Conservation (phyloP, 2,888 invertebrate genomes). For the Heliconius charithonia region DNA sequence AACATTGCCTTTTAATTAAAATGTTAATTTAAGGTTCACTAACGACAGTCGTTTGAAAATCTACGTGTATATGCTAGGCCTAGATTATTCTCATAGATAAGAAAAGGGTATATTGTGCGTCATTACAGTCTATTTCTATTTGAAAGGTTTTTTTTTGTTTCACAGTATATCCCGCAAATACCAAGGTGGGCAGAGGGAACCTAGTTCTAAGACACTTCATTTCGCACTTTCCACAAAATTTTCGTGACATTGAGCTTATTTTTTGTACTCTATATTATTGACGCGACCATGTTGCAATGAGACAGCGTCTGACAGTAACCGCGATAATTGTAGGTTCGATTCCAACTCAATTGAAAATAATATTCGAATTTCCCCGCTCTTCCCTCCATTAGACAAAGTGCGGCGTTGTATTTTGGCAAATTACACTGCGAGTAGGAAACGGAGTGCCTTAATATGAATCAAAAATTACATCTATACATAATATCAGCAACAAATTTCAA, state of each 20-base stretch:
- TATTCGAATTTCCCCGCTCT: no score
- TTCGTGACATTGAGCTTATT: no score
- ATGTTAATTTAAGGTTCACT: slow-evolving; percentile 4
- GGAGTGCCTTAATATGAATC: no score
- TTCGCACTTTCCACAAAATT: no score
- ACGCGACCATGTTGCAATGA: no score
- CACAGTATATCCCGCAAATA: not conserved
- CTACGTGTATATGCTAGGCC: not conserved
- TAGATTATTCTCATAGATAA: not conserved
- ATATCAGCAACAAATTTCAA: not conserved
- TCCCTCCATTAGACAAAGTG: no score
- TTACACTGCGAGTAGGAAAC: no score
- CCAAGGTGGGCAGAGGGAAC: not conserved
- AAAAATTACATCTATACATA: not conserved
- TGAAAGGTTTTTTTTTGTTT: not conserved
- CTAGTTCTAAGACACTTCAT: not conserved
- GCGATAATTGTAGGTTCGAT: no score
- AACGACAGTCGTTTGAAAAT: not conserved
- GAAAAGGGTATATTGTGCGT: not conserved
- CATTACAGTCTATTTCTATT: not conserved
- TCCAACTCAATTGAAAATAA: no score
- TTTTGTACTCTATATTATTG: no score
- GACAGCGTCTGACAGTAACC: no score
- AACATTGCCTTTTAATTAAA: not conserved
- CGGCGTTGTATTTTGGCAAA: no score